Conservation (phyloP, 2,888 invertebrate species). For the Eilema sororculum region DNA sequence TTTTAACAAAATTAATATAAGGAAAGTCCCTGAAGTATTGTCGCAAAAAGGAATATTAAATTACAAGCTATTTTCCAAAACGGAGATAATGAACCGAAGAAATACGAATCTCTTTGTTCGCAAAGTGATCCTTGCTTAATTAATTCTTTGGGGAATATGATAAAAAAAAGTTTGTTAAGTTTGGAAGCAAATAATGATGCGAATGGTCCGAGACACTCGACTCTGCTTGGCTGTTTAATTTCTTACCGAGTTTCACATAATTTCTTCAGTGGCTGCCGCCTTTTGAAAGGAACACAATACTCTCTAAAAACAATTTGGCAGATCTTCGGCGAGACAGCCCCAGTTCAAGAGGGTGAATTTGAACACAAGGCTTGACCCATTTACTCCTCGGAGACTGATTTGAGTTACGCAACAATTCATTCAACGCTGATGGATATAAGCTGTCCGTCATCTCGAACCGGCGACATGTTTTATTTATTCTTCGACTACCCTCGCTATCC, state of each 20-base stretch:
- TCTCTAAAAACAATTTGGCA: conserved; percentile 54
- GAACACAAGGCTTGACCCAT: conserved; percentile 54
- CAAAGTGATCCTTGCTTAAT: conserved; percentile 72
- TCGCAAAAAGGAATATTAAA: conserved; percentile 50
- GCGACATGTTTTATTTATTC: conserved; percentile 36
- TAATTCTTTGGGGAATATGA: conserved; percentile 67
- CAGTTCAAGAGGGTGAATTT: conserved; percentile 41
- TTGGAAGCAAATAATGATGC: conserved; percentile 66
- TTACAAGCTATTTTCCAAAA: conserved; percentile 53
- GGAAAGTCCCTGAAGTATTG: conserved; percentile 46
- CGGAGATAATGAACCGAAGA: conserved; percentile 63
- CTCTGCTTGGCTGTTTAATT: conserved; percentile 67
- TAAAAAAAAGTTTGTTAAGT: conserved; percentile 64
- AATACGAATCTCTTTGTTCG: conserved; percentile 65
- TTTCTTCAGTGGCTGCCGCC: conserved; percentile 62
- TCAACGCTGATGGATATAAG: conserved; percentile 42
- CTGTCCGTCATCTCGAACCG: conserved; percentile 46
- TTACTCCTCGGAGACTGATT: conserved; percentile 53
- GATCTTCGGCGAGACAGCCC: conserved; percentile 25
- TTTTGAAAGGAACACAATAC: conserved; percentile 69
- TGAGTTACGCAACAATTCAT: conserved; percentile 57
- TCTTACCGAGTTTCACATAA: conserved; percentile 72
- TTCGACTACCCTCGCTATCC: conserved; percentile 21
- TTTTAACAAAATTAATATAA: conserved; percentile 46
- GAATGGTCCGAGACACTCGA: conserved; percentile 59